Evolutionary conservation across 2,113 vertebrate genomes (phyloP).

Genomic region (Apaloderma vittatum): DNA sequence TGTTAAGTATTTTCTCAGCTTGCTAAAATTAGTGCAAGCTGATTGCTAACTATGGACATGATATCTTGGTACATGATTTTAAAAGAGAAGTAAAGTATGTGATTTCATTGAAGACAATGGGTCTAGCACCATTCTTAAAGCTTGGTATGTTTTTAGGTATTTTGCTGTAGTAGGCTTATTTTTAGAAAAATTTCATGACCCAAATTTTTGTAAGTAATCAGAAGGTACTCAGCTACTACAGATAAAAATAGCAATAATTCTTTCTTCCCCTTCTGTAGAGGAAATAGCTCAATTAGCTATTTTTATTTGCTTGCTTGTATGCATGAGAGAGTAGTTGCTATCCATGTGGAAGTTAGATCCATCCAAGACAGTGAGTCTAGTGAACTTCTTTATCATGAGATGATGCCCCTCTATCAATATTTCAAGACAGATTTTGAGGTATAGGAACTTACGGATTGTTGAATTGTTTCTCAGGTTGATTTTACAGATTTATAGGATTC

Average conservation of each 20-base stretch:
- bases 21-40: neutral
- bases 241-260: slow-evolving; percentile 35
- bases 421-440: neutral
- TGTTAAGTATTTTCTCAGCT: neutral
- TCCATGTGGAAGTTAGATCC: neutral
- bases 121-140: neutral
- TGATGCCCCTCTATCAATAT: neutral
- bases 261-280: slow-evolving; percentile 14
- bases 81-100: neutral
- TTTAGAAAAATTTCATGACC: neutral
- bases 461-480: neutral
- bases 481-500: neutral
- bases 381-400: neutral
- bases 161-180: neutral
- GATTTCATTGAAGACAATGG: neutral
- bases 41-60: neutral
- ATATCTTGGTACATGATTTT: neutral
- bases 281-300: slow-evolving; percentile 55
- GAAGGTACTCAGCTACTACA: neutral
- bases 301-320: slow-evolving; percentile 25
- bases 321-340: neutral
- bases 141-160: neutral
- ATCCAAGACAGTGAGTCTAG: neutral
- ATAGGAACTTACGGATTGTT: neutral
- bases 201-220: neutral